These are phyloP conservation scores for Buphagus erythrorhynchus DNA, from an alignment of 2,797 vertebrate genomes.

Conservation along the genomic window DNA sequence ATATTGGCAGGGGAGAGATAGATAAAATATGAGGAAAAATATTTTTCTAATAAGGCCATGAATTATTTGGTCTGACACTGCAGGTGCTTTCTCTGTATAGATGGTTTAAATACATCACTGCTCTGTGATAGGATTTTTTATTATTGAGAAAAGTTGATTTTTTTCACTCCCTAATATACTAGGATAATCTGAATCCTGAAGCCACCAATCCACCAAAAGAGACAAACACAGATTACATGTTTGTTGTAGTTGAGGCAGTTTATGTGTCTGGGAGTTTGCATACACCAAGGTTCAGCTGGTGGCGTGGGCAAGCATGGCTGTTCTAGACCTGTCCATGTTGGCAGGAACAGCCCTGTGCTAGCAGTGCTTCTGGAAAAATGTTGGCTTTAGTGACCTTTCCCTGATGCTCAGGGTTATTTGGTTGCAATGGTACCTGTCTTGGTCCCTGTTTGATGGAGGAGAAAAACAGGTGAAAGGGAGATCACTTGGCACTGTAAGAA, in stretches of 20 bases:
- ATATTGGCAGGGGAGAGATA: conserved; percentile 10
- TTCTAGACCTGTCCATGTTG: background rate
- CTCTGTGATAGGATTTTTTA: conserved; percentile 23
- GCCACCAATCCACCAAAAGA: background rate
- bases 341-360: background rate
- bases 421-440: background rate
- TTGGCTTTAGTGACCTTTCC: background rate
- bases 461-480: background rate
- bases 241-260: background rate
- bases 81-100: conserved; percentile 48
- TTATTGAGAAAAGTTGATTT: background rate
- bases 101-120: conserved; percentile 18
- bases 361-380: background rate
- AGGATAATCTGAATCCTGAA: background rate
- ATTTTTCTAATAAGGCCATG: background rate
- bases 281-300: background rate
- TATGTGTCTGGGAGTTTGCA: background rate
- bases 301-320: background rate
- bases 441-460: background rate
- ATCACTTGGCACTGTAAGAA: background rate
- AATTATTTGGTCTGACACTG: conserved; percentile 34
- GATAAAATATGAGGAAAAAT: conserved; percentile 11
- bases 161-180: background rate
- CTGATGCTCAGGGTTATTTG: background rate
- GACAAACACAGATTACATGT: rapidly evolving